Evolutionary conservation across 1,140 invertebrate genomes (phyloP).

Genomic region (Akabosia matsudoensis): DNA sequence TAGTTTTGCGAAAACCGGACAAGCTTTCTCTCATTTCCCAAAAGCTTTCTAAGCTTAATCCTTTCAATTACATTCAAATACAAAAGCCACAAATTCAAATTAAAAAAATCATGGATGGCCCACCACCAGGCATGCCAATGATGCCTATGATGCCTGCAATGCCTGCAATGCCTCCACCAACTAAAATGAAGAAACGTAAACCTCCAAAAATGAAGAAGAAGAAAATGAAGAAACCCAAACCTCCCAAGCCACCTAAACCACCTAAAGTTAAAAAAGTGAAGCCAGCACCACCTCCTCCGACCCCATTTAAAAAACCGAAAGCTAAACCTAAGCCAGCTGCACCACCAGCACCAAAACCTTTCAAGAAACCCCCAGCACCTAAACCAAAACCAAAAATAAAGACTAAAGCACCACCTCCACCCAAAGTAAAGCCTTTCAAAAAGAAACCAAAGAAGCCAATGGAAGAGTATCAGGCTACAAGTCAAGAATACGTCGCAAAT

Average conservation of each 20-base stretch:
- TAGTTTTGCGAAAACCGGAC: background rate
- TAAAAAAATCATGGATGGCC: background rate
- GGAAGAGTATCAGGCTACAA: no score
- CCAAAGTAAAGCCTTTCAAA: background rate
- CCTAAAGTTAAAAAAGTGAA: background rate
- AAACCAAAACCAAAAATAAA: no score
- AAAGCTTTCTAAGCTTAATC: background rate
- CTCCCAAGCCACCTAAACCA: background rate
- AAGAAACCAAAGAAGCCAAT: no score
- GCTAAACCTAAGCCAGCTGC: background rate
- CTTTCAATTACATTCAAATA: background rate
- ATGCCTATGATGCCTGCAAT: no score
- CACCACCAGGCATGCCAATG: background rate
- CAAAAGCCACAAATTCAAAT: background rate
- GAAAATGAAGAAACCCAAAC: background rate
- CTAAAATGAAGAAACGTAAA: background rate
- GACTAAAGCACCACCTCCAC: background rate
- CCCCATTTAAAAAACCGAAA: background rate
- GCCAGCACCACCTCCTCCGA: background rate
- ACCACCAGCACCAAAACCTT: no score
- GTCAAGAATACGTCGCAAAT: no score
- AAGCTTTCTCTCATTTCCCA: background rate
- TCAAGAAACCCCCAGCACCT: no score
- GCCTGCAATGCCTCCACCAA: background rate
- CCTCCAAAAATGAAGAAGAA: background rate